Conservation (phyloP, 2,113 vertebrate species). For the Phaethon lepturus region DNA sequence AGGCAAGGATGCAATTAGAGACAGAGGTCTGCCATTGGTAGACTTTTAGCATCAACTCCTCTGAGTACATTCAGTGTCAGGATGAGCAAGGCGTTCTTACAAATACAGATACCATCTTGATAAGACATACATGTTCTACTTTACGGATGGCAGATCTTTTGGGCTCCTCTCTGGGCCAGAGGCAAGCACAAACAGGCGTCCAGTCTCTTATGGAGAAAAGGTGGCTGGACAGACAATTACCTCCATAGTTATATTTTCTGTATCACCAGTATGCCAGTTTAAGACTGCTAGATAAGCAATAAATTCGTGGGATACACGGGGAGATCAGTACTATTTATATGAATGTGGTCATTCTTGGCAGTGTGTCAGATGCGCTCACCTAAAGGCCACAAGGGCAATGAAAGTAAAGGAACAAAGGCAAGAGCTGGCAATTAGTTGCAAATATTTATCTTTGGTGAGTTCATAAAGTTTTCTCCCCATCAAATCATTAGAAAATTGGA, state of each 20-base stretch:
- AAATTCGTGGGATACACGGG: not conserved
- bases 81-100: not conserved
- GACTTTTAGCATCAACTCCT: not conserved
- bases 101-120: not conserved
- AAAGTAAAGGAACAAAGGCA: not conserved
- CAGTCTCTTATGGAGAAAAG: not conserved
- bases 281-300: not conserved
- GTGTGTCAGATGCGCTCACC: not conserved
- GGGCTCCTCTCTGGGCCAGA: not conserved
- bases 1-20: not conserved
- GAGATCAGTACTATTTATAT: not conserved
- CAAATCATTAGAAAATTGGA: not conserved
- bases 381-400: not conserved
- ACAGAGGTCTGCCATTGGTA: not conserved
- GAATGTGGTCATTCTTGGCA: not conserved
- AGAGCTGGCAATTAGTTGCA: not conserved
- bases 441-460: not conserved
- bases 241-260: not conserved
- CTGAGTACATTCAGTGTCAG: not conserved
- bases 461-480: not conserved
- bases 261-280: not conserved
- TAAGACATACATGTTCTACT: not conserved
- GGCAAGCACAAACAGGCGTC: not conserved
- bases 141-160: not conserved
- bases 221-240: not conserved